Base-by-base conservation (phyloP, 2,797 vertebrate species). In the Amblyopsis hoosieri region DNA sequence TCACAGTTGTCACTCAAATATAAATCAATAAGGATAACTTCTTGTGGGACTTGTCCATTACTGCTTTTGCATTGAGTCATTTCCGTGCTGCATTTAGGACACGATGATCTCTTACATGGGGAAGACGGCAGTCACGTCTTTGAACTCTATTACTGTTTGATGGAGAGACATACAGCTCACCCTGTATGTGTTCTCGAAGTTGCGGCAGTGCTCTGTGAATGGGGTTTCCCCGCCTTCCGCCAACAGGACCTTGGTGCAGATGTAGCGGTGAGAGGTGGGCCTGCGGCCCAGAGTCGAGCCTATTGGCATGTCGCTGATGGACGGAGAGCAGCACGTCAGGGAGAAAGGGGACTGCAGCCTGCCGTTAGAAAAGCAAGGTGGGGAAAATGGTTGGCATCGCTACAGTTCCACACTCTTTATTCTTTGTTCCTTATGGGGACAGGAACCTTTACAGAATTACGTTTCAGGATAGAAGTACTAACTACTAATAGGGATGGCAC, bases 231-330 rank as follows among this genome's bases (percentile, higher is more conserved):
- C 79, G 0, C 95, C 94, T 72, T 97, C 94, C 0, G 95, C 95
- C 90, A 97, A 90, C 57, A 98, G 93, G 62, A 96, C 94, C 74
- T 97, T 97, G 66, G 97, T 97, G 92, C 94, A 95, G 86, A 95
- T 93, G 88, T 95, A 94, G 51, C 95, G 93, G 75, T 95, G 95
- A 66, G 90, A 90, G 0, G 92, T 91, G 0, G 95, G 91, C 82
- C 94, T 94, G 19, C 89, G 92, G 17, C 94, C 92, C 0, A 92
- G 85, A 0, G 92, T 83, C 0, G 91, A 84, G 0, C 81, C 80
- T 61, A 87, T 62, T 8, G 93, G 89, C 92, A 93, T 93, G 65
- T 94, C 94, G 54, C 93, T 91, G 33, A 89, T 71, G 1, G 90
- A 85, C 0, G 94, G 80, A 1, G 92, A 89, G 58, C 86, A 93